Evolutionary conservation across 2,113 vertebrate species (phyloP), one percentile per base, ranked within the genome.

Genomic region (Paralichthys olivaceus): DNA sequence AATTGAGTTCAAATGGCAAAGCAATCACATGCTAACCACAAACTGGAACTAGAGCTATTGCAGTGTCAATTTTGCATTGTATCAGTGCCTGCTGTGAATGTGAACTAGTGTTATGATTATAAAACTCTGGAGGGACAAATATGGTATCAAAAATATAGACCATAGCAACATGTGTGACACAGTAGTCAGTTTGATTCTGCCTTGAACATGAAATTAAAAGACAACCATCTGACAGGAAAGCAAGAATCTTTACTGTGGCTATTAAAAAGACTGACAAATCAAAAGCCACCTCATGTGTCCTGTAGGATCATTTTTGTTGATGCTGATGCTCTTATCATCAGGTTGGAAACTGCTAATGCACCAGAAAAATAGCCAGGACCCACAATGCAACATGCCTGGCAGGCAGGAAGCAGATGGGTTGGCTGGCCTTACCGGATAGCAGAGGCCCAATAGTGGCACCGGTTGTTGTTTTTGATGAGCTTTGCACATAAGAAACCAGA

Each of bases 341-440:
- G 55, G 56, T 69, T 85, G 76, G 71, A 75, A 77, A 74, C 40
- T 56, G 73, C 64, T 7, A 75, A 79, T 5, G 1, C 67, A 76
- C 2, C 28, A 62, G 75, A 77, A 53, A 71, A 86, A 67, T 54
- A 75, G n/a, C 11, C 69, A 80, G 88, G 55, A 81, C 92, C 93
- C 93, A 88, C 89, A 92, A 89, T 92, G 91, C 93, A 84, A 64
- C 1, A 49, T 86, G 84, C 74, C 93, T 85, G 75, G 92, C 75
- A 72, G 75, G 90, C 72, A 72, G 83, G 84, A 92, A 90, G 92
- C 96, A 97, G 96, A 95, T 96, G 96, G 96, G 95, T 91, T 95
- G 95, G 94, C 84, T 82, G 79, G 86, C 86, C 82, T 84, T 86
- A 75, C 74, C 84, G 92, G 92, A 89, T 69, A 70, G 92, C 74